phyloP scores from a whole-genome alignment of 2,888 invertebrate species.

The Ectobius pallidus region DNA sequence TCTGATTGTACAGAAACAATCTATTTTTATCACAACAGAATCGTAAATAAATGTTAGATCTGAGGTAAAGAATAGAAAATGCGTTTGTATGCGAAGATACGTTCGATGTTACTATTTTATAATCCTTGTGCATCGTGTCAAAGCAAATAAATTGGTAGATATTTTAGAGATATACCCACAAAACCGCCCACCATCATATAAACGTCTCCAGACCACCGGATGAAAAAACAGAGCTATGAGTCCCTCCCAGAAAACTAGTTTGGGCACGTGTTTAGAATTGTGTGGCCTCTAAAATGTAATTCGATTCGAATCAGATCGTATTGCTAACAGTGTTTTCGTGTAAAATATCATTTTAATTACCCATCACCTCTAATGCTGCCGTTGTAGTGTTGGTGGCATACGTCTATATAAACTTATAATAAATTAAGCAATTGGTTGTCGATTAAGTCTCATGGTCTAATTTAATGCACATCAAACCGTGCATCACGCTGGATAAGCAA shows the following conservation, averaged over 20 bases:
- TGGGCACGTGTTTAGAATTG: not conserved
- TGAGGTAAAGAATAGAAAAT: too few species aligned
- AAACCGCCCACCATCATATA: not conserved
- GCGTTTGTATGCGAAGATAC: too few species aligned
- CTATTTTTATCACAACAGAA: too few species aligned
- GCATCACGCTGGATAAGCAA: not conserved
- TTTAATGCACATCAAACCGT: not conserved
- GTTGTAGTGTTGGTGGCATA: not conserved
- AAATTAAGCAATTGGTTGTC: constrained; percentile 6
- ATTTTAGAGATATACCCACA: too few species aligned
- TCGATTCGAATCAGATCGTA: not conserved
- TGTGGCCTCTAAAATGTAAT: not conserved
- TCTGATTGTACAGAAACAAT: too few species aligned
- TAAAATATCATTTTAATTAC: not conserved
- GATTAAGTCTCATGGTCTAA: not conserved
- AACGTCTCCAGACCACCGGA: not conserved
- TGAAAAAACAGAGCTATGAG: too few species aligned
- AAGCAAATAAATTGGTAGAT: too few species aligned
- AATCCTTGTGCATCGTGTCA: too few species aligned
- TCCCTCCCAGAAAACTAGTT: not conserved
- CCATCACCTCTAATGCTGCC: not conserved
- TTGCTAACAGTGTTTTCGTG: not conserved
- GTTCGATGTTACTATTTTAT: too few species aligned
- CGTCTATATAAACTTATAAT: not conserved
- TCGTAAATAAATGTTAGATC: too few species aligned